Evolutionary conservation across 2,888 invertebrate genomes (phyloP), one percentile per base, ranked within the genome.

Genomic region (Nebria salina): DNA sequence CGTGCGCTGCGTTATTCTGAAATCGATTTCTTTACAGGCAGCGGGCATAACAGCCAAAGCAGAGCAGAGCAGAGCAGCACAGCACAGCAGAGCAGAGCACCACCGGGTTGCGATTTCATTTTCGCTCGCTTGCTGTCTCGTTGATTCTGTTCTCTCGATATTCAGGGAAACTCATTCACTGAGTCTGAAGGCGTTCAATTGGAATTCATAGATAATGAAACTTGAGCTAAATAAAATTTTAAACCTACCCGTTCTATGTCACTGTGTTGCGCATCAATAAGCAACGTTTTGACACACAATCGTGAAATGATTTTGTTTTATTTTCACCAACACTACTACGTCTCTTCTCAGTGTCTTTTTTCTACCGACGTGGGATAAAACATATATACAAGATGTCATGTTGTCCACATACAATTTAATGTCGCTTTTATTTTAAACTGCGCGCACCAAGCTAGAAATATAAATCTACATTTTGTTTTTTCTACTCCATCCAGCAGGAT

Each of bases 141-240:
- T 34, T 34, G 54, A 11, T 54, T 54, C 54, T 54, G 13, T 54
- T 54, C 54, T 54, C 54, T 11, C 54, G 54, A 54, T 54, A 54
- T 54, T 54, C 54, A 54, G 54, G 54, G 54, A 7, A 54, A 54
- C 54, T 54, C 54, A 54, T 54, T 54, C 54, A 13, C 7, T 54
- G 54, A 8, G 54, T 8, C 54, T 81, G 80, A 77, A 81, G 82
- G 79, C 83, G 76, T 78, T 83, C 83, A 83, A 82, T 82, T 82
- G 83, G 82, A 84, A 84, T 82, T 78, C 79, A 82, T 83, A 83
- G 83, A 84, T 84, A 84, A 84, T 84, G 84, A 83, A 83, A 82
- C 82, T 82, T 75, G 80, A 83, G 82, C 83, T 77, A 72, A 77
- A 77, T 77, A 77, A 77, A 77, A 77, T 77, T 54, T 54, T 11